A percentile compares a stretch with the other conserved stretches of the same genome.
These are phyloP conservation scores for Drosophila subpulchrella DNA, from an alignment of 1,140 invertebrate genomes.

Conservation along the genomic window DNA sequence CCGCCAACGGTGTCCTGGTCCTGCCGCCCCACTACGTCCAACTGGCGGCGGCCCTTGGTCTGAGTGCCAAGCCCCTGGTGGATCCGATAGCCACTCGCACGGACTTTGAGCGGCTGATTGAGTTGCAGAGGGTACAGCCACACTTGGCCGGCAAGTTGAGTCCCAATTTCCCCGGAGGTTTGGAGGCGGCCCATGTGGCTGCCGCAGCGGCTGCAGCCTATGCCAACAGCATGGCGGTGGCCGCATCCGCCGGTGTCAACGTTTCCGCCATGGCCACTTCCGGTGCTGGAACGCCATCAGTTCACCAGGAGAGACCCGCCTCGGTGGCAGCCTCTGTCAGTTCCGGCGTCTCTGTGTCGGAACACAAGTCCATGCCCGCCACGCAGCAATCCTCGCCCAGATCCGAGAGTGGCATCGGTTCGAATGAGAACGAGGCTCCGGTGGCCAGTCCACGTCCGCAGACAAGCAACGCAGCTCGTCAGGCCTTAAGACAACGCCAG, in stretches of 20 bases:
- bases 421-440: conserved; percentile 63
- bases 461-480: conserved; percentile 66
- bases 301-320: conserved; percentile 54
- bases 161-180: conserved; percentile 65
- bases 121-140: conserved; percentile 75
- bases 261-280: conserved; percentile 34
- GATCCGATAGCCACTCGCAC: conserved; percentile 76
- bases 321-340: conserved; percentile 69
- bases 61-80: conserved; percentile 75
- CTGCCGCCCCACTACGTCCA: conserved; percentile 82
- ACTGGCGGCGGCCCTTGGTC: conserved; percentile 73
- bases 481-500: conserved; percentile 66
- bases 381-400: conserved; percentile 71
- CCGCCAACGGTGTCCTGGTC: conserved; percentile 62
- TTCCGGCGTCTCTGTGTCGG: conserved; percentile 67
- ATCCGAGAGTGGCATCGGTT: conserved; percentile 71
- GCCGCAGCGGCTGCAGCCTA: conserved; percentile 74
- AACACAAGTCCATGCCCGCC: conserved; percentile 62
- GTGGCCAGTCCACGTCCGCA: conserved; percentile 67
- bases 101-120: conserved; percentile 80
- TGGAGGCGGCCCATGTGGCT: conserved; percentile 75
- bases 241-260: conserved; percentile 31
- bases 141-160: conserved; percentile 69
- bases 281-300: conserved; percentile 12
- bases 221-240: conserved; percentile 66